phyloP scores from a whole-genome alignment of 2,797 vertebrate genomes.

The Chaenodraco wilsoni region DNA sequence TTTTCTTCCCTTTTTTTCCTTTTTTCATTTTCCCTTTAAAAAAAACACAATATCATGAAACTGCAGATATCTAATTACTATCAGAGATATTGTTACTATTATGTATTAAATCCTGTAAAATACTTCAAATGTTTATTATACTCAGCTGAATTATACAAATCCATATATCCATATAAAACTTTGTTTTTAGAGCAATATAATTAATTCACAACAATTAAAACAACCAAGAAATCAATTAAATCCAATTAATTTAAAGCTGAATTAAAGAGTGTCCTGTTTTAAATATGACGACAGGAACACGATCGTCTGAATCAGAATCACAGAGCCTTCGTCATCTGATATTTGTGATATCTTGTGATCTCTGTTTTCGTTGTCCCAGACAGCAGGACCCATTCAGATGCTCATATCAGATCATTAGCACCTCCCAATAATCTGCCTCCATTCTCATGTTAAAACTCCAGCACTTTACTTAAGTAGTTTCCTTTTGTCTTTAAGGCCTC shows the following conservation, averaged over 20 bases:
- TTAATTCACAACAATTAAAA: too few relatives aligned
- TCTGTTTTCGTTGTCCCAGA: constrained; percentile 7
- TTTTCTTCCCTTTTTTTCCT: background rate
- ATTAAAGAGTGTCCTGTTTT: too few relatives aligned
- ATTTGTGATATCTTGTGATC: background rate
- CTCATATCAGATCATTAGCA: constrained; percentile 85
- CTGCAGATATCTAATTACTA: background rate
- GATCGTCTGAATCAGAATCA: background rate
- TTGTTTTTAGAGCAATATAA: too few relatives aligned
- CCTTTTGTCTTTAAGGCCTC: constrained; percentile 83
- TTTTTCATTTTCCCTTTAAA: background rate
- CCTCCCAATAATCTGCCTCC: constrained; percentile 80
- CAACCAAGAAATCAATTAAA: too few relatives aligned
- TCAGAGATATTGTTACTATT: background rate
- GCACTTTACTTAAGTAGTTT: constrained; percentile 86
- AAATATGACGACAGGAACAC: too few relatives aligned
- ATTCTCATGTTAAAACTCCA: constrained; percentile 89
- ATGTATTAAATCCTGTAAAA: background rate
- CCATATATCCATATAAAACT: too few relatives aligned
- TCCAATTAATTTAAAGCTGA: too few relatives aligned
- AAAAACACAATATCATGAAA: background rate
- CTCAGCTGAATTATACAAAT: too few relatives aligned
- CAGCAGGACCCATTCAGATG: constrained; percentile 88
- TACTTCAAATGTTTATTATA: too few relatives aligned
- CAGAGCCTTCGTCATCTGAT: background rate